phyloP scores from a whole-genome alignment of 2,888 invertebrate species.

The Cerceris ruficornis region DNA sequence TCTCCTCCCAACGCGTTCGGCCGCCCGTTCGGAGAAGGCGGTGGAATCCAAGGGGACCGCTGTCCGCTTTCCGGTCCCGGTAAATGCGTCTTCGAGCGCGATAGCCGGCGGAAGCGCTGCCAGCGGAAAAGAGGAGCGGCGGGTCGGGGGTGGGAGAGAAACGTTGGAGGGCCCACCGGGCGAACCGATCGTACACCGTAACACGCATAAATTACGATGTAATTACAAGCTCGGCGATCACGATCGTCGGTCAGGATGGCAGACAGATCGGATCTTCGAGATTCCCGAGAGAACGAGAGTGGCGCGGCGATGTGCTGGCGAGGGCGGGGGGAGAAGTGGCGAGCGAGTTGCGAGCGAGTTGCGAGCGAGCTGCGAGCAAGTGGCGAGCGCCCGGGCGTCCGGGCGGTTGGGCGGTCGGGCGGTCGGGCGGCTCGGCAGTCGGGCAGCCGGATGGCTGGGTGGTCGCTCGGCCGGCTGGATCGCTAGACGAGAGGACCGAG shows the following conservation, averaged over 20 bases:
- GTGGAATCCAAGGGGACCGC: background rate
- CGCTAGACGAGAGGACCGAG: too few relatives aligned
- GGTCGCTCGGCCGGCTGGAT: too few relatives aligned
- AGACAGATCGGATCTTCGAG: constrained; percentile 76
- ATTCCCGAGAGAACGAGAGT: constrained; percentile 32
- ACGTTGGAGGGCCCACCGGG: constrained; percentile 55
- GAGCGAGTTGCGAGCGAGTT: background rate
- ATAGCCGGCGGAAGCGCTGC: background rate
- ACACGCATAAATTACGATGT: constrained; percentile 81
- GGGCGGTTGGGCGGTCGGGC: too few relatives aligned
- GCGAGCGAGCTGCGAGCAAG: background rate
- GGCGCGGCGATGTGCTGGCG: background rate
- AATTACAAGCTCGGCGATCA: constrained; percentile 79
- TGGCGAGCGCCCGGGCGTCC: background rate
- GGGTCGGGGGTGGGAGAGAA: background rate
- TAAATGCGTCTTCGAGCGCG: background rate
- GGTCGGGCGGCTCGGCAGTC: too few relatives aligned
- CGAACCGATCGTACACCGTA: constrained; percentile 73
- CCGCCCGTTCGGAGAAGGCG: background rate
- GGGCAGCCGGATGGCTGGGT: too few relatives aligned
- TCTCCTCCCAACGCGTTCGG: background rate
- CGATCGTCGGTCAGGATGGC: constrained; percentile 74
- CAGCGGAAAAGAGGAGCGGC: background rate
- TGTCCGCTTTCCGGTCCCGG: background rate
- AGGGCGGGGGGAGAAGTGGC: background rate